Evolutionary conservation across 2,113 vertebrate genomes (phyloP), one percentile per base, ranked within the genome.

Genomic region (Psittacus erithacus): DNA sequence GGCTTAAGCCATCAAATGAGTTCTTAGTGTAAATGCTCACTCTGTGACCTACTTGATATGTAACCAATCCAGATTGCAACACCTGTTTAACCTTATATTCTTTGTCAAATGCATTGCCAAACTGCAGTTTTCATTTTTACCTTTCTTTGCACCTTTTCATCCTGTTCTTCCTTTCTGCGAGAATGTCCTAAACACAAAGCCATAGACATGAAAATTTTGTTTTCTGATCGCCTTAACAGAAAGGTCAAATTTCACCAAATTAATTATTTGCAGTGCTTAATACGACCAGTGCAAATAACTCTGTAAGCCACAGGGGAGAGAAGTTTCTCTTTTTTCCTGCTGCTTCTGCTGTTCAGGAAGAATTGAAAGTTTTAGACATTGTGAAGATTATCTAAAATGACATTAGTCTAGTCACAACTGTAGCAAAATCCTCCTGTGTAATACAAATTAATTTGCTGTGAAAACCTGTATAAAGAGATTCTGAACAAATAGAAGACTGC

Each of bases 381-480:
- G 49, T 15, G 64, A 83, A 77, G 86, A 96, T 96, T 94, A 96
- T 90, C 77, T 93, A 93, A 87, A 91, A 93, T 94, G 6, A 69
- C 80, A 80, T 96, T 95, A 94, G 90, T 82, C 80, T 93, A 89
- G 50, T 80, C 90, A 96, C 71, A 96, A 89, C 79, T 70, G 67
- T 78, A 86, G 65, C 59, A 73, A 97, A 96, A 96, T 86, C 92
- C 95, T 94, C 76, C 86, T 94, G 75, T 96, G 81, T 82, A 92
- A 81, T 71, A 95, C 52, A 90, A 97, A 96, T 89, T 87, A 91
- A 93, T 96, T 96, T 92, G 53, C 71, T 82, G 75, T 57, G 89
- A 84, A 81, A 87, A 83, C 41, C 28, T 73, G 43, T 71, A 46
- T 82, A 83, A 90, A 82, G 71, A 85, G 60, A 82, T 85, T 86